Base-by-base conservation (phyloP, 2,888 invertebrate species). In the Acheta domesticus region DNA sequence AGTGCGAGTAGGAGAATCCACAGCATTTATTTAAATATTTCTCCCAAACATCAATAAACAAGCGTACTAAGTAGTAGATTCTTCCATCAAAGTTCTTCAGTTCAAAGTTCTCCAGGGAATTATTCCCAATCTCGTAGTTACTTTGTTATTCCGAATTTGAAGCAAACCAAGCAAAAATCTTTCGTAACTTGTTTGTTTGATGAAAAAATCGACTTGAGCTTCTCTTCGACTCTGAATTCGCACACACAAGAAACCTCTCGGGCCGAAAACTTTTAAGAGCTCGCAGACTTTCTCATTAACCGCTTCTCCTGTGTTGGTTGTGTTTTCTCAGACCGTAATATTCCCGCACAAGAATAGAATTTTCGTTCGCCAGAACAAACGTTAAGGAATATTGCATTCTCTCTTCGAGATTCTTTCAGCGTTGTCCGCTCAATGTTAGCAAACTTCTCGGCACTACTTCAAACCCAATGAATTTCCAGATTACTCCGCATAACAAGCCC, bases 311-410 rank as follows among this genome's bases (percentile, higher is more conserved):
- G 16, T n/a, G 62, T n/a, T n/a, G 36, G 62, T 62, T 62, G n/a
- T 62, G 62, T 62, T 62, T 62, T 62, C n/a, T n/a, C 16, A 62
- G 62, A 62, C 14, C 62, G 62, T 62, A 62, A 62, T 62, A 62
- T 62, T 62, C 14, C 62, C 16, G 16, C n/a, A 62, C n/a, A n/a
- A 62, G 62, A 62, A 62, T 62, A 62, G 62, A 62, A n/a, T 62
- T 62, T 62, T 62, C 62, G n/a, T 62, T 62, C 62, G 62, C 62
- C 16, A 62, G 62, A 62, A 62, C 62, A 62, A 62, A 62, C 62
- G 62, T 62, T 62, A n/a, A 62, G 62, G 14, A 62, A 62, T 62
- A 62, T 62, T 62, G 62, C 62, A 62, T 62, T n/a, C 62, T n/a
- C 62, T 62, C 62, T 62, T n/a, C 14, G 16, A 62, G 62, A n/a